These are phyloP conservation scores for Cinclus cinclus DNA, from an alignment of 2,113 vertebrate species.

Conservation along the genomic window DNA sequence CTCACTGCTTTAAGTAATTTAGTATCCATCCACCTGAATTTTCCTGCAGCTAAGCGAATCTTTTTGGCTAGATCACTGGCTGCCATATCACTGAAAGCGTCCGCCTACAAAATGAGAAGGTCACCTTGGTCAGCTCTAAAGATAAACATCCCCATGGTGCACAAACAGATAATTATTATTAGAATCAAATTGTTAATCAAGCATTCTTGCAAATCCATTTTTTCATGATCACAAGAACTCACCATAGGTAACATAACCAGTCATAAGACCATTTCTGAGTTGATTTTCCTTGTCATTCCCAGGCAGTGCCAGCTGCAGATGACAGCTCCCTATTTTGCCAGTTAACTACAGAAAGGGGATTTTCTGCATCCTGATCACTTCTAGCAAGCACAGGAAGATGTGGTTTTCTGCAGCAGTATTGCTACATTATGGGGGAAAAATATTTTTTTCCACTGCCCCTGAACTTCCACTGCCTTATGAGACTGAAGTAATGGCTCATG, in stretches of 20 bases:
- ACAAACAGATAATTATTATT: background rate
- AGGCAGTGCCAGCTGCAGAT: background rate
- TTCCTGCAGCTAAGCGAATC: background rate
- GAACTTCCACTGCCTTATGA: background rate
- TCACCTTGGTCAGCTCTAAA: background rate
- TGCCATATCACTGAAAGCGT: background rate
- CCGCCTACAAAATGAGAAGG: background rate
- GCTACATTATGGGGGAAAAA: background rate
- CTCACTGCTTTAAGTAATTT: background rate
- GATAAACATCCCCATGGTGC: background rate
- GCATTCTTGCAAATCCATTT: background rate
- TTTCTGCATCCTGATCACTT: background rate
- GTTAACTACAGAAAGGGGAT: background rate
- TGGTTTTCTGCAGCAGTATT: background rate
- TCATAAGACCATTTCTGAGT: background rate
- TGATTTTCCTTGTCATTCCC: background rate
- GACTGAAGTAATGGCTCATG: background rate
- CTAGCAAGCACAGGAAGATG: background rate
- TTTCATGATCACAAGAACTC: background rate
- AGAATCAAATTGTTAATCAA: background rate
- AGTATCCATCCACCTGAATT: background rate
- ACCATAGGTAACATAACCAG: background rate
- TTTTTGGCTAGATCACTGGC: background rate
- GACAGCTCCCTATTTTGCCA: background rate
- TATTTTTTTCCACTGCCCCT: background rate